These are phyloP conservation scores for Acanthococcus lagerstroemiae DNA, from an alignment of 2,888 invertebrate species.

Conservation along the genomic window DNA sequence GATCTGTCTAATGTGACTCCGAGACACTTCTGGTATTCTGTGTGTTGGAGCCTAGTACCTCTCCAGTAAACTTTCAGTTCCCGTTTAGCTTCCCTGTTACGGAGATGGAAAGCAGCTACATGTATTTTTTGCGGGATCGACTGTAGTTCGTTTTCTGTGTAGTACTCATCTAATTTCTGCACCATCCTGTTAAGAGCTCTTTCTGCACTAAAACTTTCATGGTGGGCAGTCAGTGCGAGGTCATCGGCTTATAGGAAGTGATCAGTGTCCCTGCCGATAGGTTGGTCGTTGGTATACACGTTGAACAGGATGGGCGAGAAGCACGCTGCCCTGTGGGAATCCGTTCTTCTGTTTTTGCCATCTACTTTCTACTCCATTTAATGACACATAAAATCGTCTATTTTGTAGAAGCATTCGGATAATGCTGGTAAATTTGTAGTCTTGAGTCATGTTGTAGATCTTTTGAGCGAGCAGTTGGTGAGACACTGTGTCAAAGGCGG, in stretches of 20 bases:
- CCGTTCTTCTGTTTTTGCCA: not conserved
- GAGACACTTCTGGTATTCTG: not conserved
- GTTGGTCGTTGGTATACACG: slow-evolving; percentile 29
- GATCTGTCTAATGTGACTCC: no score
- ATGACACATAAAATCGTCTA: slow-evolving; percentile 24
- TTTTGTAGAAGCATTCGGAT: slow-evolving; percentile 19
- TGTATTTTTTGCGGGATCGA: not conserved
- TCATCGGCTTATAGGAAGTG: slow-evolving; percentile 18
- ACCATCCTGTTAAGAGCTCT: no score
- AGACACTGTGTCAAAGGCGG: no score
- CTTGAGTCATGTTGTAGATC: slow-evolving; percentile 13
- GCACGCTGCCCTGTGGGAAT: slow-evolving; percentile 27
- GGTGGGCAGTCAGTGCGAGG: slow-evolving; percentile 7
- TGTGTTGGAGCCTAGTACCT: not conserved
- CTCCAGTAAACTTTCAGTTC: not conserved
- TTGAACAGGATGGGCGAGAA: slow-evolving; percentile 26
- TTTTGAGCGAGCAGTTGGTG: no score
- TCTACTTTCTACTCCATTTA: slow-evolving; percentile 5
- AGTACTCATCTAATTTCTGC: not conserved
- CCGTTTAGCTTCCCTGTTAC: not conserved
- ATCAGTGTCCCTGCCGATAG: not conserved
- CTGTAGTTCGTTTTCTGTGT: not conserved
- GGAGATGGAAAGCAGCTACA: not conserved
- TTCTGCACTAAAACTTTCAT: not conserved
- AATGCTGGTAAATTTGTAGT: slow-evolving; percentile 9